phyloP scores from a whole-genome alignment of 2,797 vertebrate species.

The Halcyon badia region DNA sequence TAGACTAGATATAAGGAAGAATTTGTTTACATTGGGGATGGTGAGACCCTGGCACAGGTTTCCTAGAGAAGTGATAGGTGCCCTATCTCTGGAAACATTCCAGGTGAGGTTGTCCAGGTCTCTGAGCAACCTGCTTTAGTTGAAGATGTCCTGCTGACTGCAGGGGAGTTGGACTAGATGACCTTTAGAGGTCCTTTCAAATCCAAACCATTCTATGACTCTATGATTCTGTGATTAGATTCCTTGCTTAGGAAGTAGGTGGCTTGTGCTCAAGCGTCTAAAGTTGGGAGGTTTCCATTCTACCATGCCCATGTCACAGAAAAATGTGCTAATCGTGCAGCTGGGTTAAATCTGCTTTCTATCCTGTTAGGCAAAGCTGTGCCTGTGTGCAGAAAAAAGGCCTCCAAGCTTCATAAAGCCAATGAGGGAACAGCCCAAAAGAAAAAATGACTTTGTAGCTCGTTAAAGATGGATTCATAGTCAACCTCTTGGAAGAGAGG shows the following conservation, averaged over 20 bases:
- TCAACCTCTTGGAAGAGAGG: neutral
- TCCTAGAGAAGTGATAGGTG: neutral
- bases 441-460: neutral
- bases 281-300: slow-evolving; percentile 35
- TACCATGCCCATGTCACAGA: slow-evolving; percentile 19
- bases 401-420: neutral
- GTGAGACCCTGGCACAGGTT: neutral
- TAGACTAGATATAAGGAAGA: neutral
- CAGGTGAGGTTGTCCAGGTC: neutral
- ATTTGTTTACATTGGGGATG: neutral
- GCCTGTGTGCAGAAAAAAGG: neutral
- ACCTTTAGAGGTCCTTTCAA: neutral
- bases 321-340: slow-evolving; percentile 15
- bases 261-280: slow-evolving; percentile 1
- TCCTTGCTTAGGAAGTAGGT: neutral
- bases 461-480: neutral
- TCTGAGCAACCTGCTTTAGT: neutral
- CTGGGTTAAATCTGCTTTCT: slow-evolving; percentile 42
- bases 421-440: neutral
- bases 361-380: neutral
- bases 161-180: neutral
- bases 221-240: neutral
- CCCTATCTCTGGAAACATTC: neutral
- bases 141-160: neutral
- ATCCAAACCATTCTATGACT: neutral